Conservation (phyloP, 2,888 invertebrate genomes). For the Drosophila tanythrix region DNA sequence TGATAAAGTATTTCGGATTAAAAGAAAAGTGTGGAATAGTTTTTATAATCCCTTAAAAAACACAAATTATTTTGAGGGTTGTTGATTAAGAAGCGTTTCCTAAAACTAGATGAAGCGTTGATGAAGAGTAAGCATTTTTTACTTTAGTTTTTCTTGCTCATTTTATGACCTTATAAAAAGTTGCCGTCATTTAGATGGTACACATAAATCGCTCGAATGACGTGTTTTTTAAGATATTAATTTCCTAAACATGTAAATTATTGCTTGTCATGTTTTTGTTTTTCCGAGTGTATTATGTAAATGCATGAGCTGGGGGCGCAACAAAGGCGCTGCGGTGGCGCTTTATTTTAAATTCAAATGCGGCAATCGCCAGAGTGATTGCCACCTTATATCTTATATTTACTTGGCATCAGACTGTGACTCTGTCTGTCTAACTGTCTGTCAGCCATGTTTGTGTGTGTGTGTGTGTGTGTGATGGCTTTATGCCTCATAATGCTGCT, state of each 20-base stretch:
- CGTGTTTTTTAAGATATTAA: neutral
- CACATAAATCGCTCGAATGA: neutral
- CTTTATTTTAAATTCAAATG: constrained; percentile 73
- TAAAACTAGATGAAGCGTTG: neutral
- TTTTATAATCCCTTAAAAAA: neutral
- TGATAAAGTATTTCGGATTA: neutral
- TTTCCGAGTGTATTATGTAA: constrained; percentile 4
- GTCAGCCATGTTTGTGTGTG: constrained; percentile 18
- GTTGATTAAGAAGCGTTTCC: neutral
- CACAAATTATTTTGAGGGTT: neutral
- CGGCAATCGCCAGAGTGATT: constrained; percentile 47
- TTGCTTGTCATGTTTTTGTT: neutral
- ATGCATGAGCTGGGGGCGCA: constrained; percentile 3
- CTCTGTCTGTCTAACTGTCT: neutral
- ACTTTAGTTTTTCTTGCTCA: neutral
- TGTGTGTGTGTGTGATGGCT: constrained; percentile 27
- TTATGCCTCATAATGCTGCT: constrained; percentile 39
- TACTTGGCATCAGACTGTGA: constrained; percentile 33
- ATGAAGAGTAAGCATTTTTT: neutral
- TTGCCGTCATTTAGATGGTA: neutral
- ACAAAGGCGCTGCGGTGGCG: constrained; percentile 55
- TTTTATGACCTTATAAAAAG: neutral
- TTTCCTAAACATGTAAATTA: neutral
- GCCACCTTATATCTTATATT: constrained; percentile 56
- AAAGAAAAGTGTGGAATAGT: neutral